phyloP scores from a whole-genome alignment of 2,888 invertebrate genomes.

The Cephus nigrinus region DNA sequence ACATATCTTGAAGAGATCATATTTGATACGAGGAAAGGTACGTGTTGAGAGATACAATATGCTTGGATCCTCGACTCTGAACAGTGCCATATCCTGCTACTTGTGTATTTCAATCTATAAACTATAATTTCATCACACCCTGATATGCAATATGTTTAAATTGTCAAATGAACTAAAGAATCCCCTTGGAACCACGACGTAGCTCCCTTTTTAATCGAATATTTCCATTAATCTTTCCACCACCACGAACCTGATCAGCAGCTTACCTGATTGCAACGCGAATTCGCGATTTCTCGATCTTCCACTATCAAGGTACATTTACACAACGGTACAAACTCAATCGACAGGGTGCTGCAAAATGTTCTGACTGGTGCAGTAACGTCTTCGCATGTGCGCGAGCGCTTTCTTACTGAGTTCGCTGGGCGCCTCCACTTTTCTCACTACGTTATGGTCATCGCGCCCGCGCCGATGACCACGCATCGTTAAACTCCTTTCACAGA shows the following conservation, averaged over 20 bases:
- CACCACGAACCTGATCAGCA: background rate
- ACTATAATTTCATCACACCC: background rate
- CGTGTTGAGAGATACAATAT: background rate
- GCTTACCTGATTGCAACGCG: slow-evolving; percentile 43
- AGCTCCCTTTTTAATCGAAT: background rate
- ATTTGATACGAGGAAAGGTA: background rate
- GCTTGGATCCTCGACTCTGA: background rate
- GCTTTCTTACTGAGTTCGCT: slow-evolving; percentile 59
- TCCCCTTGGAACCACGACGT: background rate
- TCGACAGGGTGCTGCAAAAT: background rate
- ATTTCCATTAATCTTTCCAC: background rate
- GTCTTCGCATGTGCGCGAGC: slow-evolving; percentile 61
- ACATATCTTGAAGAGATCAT: background rate
- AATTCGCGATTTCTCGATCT: slow-evolving; percentile 8
- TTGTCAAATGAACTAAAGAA: background rate
- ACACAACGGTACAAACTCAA: background rate
- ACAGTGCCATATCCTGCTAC: background rate
- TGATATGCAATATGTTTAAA: background rate
- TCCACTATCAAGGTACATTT: slow-evolving; percentile 14
- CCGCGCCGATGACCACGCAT: slow-evolving; percentile 31
- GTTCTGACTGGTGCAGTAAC: slow-evolving; percentile 21
- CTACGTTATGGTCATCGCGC: slow-evolving; percentile 40
- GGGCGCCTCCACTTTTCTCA: slow-evolving; percentile 48
- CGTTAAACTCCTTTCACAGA: background rate
- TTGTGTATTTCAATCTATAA: background rate